phyloP scores from a whole-genome alignment of 2,113 vertebrate species.

The Eclectus roratus region DNA sequence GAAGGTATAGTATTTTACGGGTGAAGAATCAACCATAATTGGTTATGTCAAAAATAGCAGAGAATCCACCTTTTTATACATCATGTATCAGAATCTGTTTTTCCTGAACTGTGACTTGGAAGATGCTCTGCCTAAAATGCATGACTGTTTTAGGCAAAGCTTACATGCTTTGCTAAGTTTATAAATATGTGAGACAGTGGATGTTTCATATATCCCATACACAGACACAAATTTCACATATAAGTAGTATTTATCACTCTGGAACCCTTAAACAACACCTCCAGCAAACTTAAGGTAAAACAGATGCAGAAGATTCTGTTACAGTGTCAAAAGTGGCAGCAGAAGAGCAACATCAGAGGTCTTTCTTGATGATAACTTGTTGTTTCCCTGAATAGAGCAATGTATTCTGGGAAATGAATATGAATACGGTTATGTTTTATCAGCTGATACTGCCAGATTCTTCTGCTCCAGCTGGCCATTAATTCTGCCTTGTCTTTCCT shows the following conservation, averaged over 20 bases:
- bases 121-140: background rate
- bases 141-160: background rate
- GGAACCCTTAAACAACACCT: background rate
- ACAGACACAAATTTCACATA: background rate
- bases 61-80: background rate
- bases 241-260: background rate
- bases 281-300: background rate
- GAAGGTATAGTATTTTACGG: background rate
- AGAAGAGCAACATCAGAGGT: background rate
- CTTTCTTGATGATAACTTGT: background rate
- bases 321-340: background rate
- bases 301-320: background rate
- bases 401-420: background rate
- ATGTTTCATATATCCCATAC: background rate
- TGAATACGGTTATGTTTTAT: background rate
- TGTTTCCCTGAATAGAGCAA: background rate
- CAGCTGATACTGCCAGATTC: background rate
- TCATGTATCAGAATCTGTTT: background rate
- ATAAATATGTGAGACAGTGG: background rate
- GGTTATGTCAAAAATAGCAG: background rate
- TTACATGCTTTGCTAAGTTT: background rate
- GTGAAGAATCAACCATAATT: background rate
- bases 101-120: background rate
- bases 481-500: background rate
- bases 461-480: background rate